These are phyloP conservation scores for Chionoecetes opilio DNA, from an alignment of 1,140 invertebrate species.

Conservation along the genomic window DNA sequence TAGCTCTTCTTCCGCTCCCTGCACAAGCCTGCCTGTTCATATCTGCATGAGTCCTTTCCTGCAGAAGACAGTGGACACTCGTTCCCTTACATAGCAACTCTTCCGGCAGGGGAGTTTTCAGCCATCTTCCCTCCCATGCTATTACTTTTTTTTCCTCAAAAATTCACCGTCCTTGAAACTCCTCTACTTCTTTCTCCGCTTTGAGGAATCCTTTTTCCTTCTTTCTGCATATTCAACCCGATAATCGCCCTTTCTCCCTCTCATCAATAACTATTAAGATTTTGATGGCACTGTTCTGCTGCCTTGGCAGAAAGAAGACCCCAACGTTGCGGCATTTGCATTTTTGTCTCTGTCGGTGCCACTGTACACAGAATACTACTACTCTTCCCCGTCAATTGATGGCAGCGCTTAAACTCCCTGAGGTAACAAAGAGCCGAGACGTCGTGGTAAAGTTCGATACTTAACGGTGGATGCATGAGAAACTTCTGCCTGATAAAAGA, in stretches of 20 bases:
- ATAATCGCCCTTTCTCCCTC: conserved; percentile 56
- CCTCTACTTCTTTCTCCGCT: neutral
- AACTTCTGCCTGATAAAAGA: neutral
- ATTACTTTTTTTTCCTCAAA: neutral
- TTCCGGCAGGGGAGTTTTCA: conserved; percentile 16
- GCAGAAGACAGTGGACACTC: conserved; percentile 21
- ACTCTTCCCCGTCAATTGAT: neutral
- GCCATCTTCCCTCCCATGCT: neutral
- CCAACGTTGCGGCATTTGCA: conserved; percentile 54
- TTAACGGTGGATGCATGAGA: neutral
- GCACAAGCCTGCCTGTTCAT: neutral
- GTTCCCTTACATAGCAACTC: conserved; percentile 42
- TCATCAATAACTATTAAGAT: conserved; percentile 73
- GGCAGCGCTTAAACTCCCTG: too few relatives aligned
- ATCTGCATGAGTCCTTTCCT: conserved; percentile 42
- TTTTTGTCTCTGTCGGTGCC: conserved; percentile 32
- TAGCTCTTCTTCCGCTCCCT: neutral
- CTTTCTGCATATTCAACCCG: neutral
- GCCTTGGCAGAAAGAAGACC: conserved; percentile 46
- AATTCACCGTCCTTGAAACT: neutral
- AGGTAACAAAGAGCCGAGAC: neutral
- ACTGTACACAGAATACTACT: neutral
- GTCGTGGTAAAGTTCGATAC: neutral
- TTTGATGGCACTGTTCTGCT: conserved; percentile 62
- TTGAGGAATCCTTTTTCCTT: neutral